A percentile compares a stretch with the other conserved stretches of the same genome.
These are phyloP conservation scores for Macrotus californicus DNA, from an alignment of 2,113 vertebrate species.

Conservation along the genomic window DNA sequence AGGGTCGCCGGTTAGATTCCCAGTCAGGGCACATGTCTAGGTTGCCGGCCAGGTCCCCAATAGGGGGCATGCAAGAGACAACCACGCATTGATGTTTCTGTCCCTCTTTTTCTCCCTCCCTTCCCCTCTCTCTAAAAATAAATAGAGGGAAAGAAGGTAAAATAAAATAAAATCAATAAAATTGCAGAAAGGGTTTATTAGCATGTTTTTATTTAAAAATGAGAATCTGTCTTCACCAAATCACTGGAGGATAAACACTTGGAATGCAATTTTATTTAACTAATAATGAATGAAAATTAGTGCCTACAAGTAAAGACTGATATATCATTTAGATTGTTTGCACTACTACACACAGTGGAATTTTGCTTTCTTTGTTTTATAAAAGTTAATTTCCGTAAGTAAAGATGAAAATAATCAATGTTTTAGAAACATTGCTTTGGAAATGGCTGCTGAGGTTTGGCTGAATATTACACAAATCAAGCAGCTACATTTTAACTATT, in stretches of 20 bases:
- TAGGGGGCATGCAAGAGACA: too few species aligned
- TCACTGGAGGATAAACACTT: conserved; percentile 6
- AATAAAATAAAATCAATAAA: conserved; percentile 12
- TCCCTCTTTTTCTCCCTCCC: too few species aligned
- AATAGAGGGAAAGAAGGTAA: neutral
- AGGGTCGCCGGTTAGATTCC: too few species aligned
- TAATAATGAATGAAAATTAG: conserved; percentile 38
- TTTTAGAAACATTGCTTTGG: conserved; percentile 5
- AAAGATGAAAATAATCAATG: neutral
- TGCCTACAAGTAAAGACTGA: neutral
- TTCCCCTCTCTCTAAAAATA: too few species aligned
- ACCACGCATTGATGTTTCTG: too few species aligned
- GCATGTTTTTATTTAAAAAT: neutral
- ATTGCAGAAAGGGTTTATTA: neutral
- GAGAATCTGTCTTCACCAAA: conserved; percentile 16
- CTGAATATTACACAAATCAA: conserved; percentile 2
- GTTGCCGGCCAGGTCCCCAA: too few species aligned
- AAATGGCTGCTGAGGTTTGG: neutral
- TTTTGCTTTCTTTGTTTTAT: conserved; percentile 49
- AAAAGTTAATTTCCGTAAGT: conserved; percentile 42
- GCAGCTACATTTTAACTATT: neutral
- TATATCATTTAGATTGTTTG: conserved; percentile 6
- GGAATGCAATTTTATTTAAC: conserved; percentile 31
- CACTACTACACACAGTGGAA: neutral
- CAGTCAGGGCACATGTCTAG: too few species aligned